phyloP scores from a whole-genome alignment of 2,888 invertebrate species.

The Thymelicus lineola region DNA sequence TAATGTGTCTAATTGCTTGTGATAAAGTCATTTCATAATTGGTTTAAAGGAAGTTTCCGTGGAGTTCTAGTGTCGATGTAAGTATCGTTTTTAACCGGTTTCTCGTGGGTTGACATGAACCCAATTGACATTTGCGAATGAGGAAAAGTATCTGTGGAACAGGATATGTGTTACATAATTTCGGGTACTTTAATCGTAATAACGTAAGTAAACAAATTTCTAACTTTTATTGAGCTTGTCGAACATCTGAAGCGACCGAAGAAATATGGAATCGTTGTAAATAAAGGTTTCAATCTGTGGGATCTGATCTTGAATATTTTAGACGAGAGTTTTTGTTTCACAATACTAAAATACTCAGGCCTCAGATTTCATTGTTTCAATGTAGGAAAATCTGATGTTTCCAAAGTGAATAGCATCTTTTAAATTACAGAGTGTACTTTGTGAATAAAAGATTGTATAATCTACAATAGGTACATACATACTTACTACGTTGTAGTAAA shows the following conservation, averaged over 20 bases:
- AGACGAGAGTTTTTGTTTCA: too few relatives aligned
- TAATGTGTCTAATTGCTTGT: conserved; percentile 20
- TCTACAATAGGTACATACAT: too few relatives aligned
- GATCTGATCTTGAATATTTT: too few relatives aligned
- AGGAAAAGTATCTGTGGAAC: conserved; percentile 24
- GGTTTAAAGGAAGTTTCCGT: conserved; percentile 26
- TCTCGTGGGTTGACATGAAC: conserved; percentile 12
- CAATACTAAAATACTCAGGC: too few relatives aligned
- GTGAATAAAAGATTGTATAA: too few relatives aligned
- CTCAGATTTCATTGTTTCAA: too few relatives aligned
- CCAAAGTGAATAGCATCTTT: too few relatives aligned
- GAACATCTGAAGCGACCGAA: neutral
- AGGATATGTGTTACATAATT: conserved; percentile 25
- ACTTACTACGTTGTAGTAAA: neutral
- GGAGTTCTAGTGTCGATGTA: conserved; percentile 9
- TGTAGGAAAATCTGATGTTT: too few relatives aligned
- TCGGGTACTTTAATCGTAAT: neutral
- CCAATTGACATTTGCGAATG: conserved; percentile 29
- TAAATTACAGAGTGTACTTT: too few relatives aligned
- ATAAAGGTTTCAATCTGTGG: too few relatives aligned
- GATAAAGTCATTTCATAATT: conserved; percentile 3
- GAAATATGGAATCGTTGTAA: too few relatives aligned
- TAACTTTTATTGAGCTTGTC: neutral
- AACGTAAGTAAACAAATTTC: neutral
- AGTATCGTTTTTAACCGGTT: conserved; percentile 30